Conservation (phyloP, 2,888 invertebrate species). For the Trichogramma evanescens region DNA sequence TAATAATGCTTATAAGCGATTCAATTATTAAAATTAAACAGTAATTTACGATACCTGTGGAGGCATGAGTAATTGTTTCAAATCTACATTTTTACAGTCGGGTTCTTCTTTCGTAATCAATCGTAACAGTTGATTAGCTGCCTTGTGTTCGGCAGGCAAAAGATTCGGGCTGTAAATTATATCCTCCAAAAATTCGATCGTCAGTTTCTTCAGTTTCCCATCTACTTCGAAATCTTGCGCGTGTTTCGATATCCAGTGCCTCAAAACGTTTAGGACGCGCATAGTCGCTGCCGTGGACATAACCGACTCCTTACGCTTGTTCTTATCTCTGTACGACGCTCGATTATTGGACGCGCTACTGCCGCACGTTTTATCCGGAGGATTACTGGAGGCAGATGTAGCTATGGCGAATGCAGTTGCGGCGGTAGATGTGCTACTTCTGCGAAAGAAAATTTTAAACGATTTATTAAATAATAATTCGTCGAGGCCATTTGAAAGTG, state of each 20-base stretch:
- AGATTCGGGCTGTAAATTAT: constrained; percentile 77
- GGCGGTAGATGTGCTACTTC: constrained; percentile 80
- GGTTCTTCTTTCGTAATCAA: constrained; percentile 70
- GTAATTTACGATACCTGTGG: constrained; percentile 54
- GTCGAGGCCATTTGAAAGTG: not conserved
- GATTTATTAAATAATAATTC: not conserved
- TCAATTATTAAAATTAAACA: not conserved
- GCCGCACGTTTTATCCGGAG: constrained; percentile 57
- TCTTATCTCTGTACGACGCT: constrained; percentile 48
- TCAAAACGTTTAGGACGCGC: constrained; percentile 81
- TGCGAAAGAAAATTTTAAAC: constrained; percentile 33
- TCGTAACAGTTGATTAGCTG: constrained; percentile 73
- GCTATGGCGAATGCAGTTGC: constrained; percentile 88
- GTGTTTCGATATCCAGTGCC: constrained; percentile 90
- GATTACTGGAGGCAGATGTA: constrained; percentile 80
- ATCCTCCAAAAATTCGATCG: constrained; percentile 82
- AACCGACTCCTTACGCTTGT: constrained; percentile 63
- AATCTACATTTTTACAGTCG: constrained; percentile 59
- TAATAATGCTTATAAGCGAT: not conserved
- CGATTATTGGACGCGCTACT: constrained; percentile 24
- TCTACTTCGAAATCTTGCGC: constrained; percentile 81
- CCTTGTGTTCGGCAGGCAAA: constrained; percentile 81
- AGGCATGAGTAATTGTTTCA: constrained; percentile 61
- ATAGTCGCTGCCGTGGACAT: constrained; percentile 91
- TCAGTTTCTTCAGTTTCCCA: constrained; percentile 64